phyloP scores from a whole-genome alignment of 2,113 vertebrate genomes.

The Fulica atra region DNA sequence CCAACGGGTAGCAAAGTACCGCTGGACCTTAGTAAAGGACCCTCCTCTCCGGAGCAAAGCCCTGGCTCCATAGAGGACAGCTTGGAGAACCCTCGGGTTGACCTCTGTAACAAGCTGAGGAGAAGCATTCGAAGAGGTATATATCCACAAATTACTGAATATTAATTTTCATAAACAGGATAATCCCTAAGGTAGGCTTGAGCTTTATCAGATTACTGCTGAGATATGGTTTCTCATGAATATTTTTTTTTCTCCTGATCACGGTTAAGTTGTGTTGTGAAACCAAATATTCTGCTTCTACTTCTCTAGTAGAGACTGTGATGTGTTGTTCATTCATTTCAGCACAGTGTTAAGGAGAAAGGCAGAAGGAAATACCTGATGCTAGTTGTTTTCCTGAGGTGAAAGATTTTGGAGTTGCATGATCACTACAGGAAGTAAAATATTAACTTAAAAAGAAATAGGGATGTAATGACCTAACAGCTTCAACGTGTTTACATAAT shows the following conservation, averaged over 20 bases:
- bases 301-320: not conserved
- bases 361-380: not conserved
- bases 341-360: not conserved
- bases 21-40: constrained; percentile 81
- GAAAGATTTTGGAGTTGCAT: not conserved
- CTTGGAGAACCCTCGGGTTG: constrained; percentile 82
- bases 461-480: not conserved
- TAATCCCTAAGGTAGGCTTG: not conserved
- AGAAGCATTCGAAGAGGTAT: constrained; percentile 91
- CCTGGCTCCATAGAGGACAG: constrained; percentile 78
- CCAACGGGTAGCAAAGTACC: constrained; percentile 79
- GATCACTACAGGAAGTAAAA: not conserved
- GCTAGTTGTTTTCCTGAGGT: not conserved
- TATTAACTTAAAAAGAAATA: not conserved
- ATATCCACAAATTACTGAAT: not conserved
- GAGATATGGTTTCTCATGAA: not conserved
- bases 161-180: not conserved
- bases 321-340: not conserved
- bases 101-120: constrained; percentile 88
- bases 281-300: not conserved
- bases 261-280: not conserved
- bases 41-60: constrained; percentile 87
- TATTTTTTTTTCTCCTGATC: not conserved
- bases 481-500: not conserved
- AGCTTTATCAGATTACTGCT: not conserved